These are phyloP conservation scores for Drosophila macrospina DNA, from an alignment of 2,888 invertebrate genomes.

Conservation along the genomic window DNA sequence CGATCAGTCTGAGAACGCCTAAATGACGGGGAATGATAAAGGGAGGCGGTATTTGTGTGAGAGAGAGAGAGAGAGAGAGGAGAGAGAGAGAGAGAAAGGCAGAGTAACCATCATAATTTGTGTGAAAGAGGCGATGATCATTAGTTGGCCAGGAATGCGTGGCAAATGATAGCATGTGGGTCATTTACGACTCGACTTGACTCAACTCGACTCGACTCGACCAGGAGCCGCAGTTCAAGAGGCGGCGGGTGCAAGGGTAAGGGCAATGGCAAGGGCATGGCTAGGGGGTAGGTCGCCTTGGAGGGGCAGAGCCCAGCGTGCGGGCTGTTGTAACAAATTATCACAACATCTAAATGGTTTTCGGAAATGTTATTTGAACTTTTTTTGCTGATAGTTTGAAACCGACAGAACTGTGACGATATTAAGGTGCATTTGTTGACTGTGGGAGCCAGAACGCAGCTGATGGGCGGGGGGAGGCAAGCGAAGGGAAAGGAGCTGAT, in stretches of 20 bases:
- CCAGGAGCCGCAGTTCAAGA: slow-evolving; percentile 34
- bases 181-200: slow-evolving; percentile 52
- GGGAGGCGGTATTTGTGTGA: not conserved
- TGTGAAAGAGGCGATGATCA: slow-evolving; percentile 48
- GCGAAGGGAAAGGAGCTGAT: not conserved
- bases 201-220: slow-evolving; percentile 14
- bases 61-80: not conserved
- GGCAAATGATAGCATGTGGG: slow-evolving; percentile 72
- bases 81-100: not conserved
- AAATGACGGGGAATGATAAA: too few relatives aligned
- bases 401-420: slow-evolving; percentile 40
- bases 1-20: slow-evolving; percentile 33
- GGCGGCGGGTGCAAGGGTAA: slow-evolving; percentile 1
- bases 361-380: slow-evolving; percentile 75
- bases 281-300: not conserved
- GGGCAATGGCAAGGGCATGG: not conserved
- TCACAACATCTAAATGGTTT: slow-evolving; percentile 76
- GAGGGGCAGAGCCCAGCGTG: slow-evolving; percentile 19
- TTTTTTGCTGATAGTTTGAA: slow-evolving; percentile 43
- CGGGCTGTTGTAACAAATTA: slow-evolving; percentile 67
- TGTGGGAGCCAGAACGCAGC: not conserved
- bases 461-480: not conserved
- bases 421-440: slow-evolving; percentile 15
- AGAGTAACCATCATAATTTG: slow-evolving; percentile 54
- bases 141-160: slow-evolving; percentile 64